Conservation (phyloP, 2,888 invertebrate genomes). For the Sesamia inferens region DNA sequence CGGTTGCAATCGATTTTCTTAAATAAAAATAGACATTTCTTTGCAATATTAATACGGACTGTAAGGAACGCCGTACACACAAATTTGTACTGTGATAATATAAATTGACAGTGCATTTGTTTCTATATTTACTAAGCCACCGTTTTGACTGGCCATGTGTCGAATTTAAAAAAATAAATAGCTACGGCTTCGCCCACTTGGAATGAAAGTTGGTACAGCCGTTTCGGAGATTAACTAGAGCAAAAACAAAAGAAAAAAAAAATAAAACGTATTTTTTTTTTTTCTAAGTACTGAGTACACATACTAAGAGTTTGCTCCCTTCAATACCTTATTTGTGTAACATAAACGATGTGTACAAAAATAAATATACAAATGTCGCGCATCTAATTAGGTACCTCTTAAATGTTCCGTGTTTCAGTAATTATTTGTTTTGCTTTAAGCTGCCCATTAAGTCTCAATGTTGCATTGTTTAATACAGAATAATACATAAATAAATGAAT, state of each 20-base stretch:
- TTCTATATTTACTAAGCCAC: too few relatives aligned
- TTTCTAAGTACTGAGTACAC: too few relatives aligned
- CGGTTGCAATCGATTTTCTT: conserved; percentile 40
- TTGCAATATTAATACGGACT: conserved; percentile 17
- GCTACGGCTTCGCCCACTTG: too few relatives aligned
- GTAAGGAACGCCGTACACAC: too few relatives aligned
- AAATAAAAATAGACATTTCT: conserved; percentile 36
- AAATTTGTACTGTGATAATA: conserved; percentile 1
- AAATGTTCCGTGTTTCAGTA: conserved; percentile 34
- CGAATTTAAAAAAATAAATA: too few relatives aligned
- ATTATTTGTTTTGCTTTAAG: conserved; percentile 37
- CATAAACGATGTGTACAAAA: conserved; percentile 11
- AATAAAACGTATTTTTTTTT: too few relatives aligned
- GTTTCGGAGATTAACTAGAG: neutral
- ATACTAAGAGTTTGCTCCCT: too few relatives aligned
- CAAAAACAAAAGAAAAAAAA: neutral
- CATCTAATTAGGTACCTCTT: conserved; percentile 35
- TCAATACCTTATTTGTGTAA: neutral
- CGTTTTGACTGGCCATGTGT: neutral
- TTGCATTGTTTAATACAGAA: conserved; percentile 24
- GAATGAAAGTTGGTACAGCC: neutral
- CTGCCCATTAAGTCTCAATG: conserved; percentile 25
- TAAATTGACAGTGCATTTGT: conserved; percentile 6
- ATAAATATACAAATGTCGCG: conserved; percentile 35
- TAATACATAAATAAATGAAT: neutral